Evolutionary conservation across 2,113 vertebrate genomes (phyloP), one percentile per base, ranked within the genome.

Genomic region (Thunnus maccoyii): DNA sequence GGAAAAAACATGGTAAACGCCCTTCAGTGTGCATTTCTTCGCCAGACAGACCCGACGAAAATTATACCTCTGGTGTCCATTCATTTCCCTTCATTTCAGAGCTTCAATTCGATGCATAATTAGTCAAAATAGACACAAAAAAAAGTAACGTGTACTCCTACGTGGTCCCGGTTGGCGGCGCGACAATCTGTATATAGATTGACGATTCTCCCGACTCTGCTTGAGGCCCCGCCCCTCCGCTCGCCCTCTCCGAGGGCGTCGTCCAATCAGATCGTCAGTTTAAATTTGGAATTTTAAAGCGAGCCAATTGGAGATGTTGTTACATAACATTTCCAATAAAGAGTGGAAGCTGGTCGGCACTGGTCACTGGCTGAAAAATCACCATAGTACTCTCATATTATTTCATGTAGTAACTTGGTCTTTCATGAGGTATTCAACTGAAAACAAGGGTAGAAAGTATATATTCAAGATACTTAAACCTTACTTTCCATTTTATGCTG

Each of bases 211-310:
- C 77, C 22, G 70, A 76, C 86, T 62, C 56, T 17, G 63, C 15
- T 5, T 16, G 64, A 54, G 82, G 81, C 89, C 84, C 83, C 85
- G 93, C 94, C 90, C 81, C n/a, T 50, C 5, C 1, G 17, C 48
- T 57, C 47, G 54, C 76, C 83, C 71, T 62, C 82, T 63, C 32
- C 16, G 11, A 18, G 12, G 14, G 13, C 3, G 6, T 14, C 8
- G 63, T 16, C 94, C 95, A 96, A 95, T 96, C 90, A 67, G 56
- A 51, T 3, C 25, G n/a, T 4, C 20, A 63, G 61, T 90, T 93
- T 80, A 85, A 91, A 92, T 92, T 90, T 83, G 79, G 89, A 90
- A 86, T 92, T 92, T 85, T 67, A 36, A 87, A 90, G 82, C 89
- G 81, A 88, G 76, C 94, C 94, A 95, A 95, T 92, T 65, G 72